A percentile compares a stretch with the other conserved stretches of the same genome.
These are phyloP conservation scores for Troilus luridus DNA, from an alignment of 2,888 invertebrate species.

Conservation along the genomic window DNA sequence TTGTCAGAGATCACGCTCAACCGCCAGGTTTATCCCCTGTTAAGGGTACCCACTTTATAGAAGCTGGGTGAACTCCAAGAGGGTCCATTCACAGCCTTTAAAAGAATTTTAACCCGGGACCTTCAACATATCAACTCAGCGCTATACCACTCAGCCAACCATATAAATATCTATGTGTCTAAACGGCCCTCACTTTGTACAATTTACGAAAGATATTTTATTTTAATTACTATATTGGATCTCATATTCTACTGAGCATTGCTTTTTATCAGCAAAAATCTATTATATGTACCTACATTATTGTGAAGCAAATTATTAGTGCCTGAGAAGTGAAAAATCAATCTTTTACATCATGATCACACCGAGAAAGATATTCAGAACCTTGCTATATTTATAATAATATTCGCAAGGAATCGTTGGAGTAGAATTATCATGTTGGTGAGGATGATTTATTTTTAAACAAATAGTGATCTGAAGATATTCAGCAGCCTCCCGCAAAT, in stretches of 20 bases:
- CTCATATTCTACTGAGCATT: neutral
- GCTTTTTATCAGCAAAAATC: neutral
- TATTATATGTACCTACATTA: neutral
- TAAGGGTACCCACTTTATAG: no score
- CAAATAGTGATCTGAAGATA: neutral
- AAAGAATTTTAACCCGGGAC: no score
- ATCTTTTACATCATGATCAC: neutral
- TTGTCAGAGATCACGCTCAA: no score
- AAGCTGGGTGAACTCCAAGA: no score
- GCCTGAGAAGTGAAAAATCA: neutral
- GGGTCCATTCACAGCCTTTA: no score
- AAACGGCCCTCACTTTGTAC: no score
- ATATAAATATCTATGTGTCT: no score
- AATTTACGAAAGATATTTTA: no score
- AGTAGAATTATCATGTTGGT: neutral
- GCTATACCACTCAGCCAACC: no score
- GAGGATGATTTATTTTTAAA: neutral
- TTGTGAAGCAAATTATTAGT: neutral
- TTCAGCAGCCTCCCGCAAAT: neutral
- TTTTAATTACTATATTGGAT: no score
- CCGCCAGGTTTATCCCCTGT: no score
- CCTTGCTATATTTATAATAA: neutral
- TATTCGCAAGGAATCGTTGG: neutral
- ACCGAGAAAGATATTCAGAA: neutral
- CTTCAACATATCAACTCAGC: no score